Percentiles rank a stretch among this genome's conserved stretches.
Evolutionary conservation across 1,140 invertebrate species (phyloP).

Genomic region (Aphaenogaster floridana): DNA sequence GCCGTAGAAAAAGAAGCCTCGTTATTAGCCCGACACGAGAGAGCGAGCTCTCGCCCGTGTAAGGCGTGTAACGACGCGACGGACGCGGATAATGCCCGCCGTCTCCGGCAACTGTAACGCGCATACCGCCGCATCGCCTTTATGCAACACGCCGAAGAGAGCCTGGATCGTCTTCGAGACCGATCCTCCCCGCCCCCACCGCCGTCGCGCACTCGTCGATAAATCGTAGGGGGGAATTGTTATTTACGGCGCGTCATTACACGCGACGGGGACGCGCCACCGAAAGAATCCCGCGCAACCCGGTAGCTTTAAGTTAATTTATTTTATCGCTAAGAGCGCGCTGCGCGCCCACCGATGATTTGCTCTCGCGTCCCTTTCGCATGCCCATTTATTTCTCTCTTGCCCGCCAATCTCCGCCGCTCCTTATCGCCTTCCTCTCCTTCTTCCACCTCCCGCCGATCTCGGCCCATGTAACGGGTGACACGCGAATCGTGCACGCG

Average conservation of each 20-base stretch:
- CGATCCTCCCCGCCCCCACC: background rate
- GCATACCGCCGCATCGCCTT: constrained; percentile 46
- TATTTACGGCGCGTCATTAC: constrained; percentile 81
- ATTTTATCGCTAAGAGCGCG: constrained; percentile 78
- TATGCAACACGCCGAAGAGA: constrained; percentile 32
- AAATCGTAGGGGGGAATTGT: constrained; percentile 77
- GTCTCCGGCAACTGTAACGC: constrained; percentile 23
- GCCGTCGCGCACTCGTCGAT: constrained; percentile 62
- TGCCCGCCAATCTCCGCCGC: constrained; percentile 25
- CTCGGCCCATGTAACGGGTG: constrained; percentile 35
- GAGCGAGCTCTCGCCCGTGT: background rate
- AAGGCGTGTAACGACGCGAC: constrained; percentile 25
- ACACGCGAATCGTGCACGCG: constrained; percentile 27
- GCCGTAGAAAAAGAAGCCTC: constrained; percentile 47
- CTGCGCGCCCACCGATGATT: constrained; percentile 70
- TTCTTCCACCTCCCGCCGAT: constrained; percentile 1
- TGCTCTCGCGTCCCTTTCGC: constrained; percentile 56
- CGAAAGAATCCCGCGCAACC: constrained; percentile 72
- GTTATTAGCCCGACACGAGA: constrained; percentile 39
- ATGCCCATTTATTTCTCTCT: constrained; percentile 57
- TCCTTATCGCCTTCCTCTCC: constrained; percentile 31
- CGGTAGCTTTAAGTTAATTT: constrained; percentile 82
- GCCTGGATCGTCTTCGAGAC: background rate
- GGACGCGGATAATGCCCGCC: background rate
- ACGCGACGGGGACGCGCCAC: constrained; percentile 57